Base-by-base conservation (phyloP, 2,797 vertebrate species). In the Centropyge bicolor region DNA sequence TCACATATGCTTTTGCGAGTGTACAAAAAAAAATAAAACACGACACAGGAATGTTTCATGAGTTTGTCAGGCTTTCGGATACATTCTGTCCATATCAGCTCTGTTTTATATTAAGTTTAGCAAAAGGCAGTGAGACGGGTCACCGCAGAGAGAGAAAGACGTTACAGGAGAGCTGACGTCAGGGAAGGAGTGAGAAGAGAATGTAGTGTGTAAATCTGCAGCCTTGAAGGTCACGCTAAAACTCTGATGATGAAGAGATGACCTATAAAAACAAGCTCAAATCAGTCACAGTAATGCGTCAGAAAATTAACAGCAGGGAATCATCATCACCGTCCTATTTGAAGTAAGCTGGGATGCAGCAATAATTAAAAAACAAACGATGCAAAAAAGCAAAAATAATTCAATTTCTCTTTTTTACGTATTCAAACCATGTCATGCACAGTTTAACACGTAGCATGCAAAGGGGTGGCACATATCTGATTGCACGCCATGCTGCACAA, bases 1-100 rank as follows among this genome's bases (percentile, higher is more conserved):
- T 81, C 78, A 75, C 70, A 77, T 81, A 74, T 86, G 46, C 48
- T 81, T 81, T 64, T 48, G 41, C 31, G 64, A 82, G 48, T 49
- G 43, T 59, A 55, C 35, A 61, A 43, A 36, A 20, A 12, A 43
- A 40, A 52, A 73, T 2, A 35, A 46, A 27, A 69, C 45, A 78
- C 40, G 43, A 49, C 31, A 46, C 35, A 35, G 52, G 54, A 67
- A 72, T 22, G 14, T 62, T 73, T 69, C 31, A 67, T 10, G 38
- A 68, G 55, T 40, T 45, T 52, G 52, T 76, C 52, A 66, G 35
- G 9, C 19, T 17, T 46, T 60, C 40, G 63, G 69, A 54, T 77
- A 51, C 22, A 51, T 71, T 85, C 56, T 59, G 41, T 77, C 54
- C 67, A 36, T 36, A 71, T 86, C 48, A 22, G 72, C 73, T 41